Conservation (phyloP, 2,797 vertebrate genomes). For the Anguilla obscura region DNA sequence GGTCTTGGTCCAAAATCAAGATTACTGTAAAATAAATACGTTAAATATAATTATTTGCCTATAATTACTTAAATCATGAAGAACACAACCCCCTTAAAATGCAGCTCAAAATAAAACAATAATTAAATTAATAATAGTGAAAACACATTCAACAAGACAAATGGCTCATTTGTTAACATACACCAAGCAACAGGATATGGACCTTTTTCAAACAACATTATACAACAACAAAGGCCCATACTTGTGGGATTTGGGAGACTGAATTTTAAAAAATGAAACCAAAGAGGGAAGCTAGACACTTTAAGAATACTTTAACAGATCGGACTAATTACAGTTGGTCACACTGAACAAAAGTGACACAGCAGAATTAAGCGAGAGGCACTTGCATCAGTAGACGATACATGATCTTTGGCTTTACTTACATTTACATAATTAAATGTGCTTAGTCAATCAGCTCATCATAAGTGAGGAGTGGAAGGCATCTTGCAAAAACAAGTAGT, state of each 20-base stretch:
- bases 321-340: background rate
- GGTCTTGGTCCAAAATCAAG: background rate
- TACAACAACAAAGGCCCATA: background rate
- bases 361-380: background rate
- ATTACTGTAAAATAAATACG: background rate
- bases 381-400: background rate
- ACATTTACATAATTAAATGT: background rate
- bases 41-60: background rate
- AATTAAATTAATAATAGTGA: background rate
- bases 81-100: background rate
- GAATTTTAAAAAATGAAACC: background rate
- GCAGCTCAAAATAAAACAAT: background rate
- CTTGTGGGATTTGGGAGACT: background rate
- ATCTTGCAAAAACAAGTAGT: background rate
- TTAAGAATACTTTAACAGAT: background rate
- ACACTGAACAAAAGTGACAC: background rate
- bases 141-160: background rate
- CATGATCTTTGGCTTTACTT: background rate
- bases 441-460: background rate
- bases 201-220: background rate
- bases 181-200: background rate
- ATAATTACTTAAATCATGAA: background rate
- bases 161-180: background rate
- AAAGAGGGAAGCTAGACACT: background rate
- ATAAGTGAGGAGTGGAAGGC: background rate